phyloP scores from a whole-genome alignment of 2,797 vertebrate species.

The Remorina albescens region DNA sequence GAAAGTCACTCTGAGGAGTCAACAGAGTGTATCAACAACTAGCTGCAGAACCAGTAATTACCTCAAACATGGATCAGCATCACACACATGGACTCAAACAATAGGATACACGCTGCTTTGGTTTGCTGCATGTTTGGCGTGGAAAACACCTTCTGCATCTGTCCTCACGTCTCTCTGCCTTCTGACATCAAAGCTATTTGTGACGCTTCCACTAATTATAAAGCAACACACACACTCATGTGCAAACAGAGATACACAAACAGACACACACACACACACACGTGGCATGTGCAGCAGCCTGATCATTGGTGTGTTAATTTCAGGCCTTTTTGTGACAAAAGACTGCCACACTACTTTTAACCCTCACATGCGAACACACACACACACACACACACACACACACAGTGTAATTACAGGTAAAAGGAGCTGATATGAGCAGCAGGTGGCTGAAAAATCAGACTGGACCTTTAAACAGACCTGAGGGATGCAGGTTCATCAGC shows the following conservation, averaged over 20 bases:
- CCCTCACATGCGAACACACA: conserved; percentile 29
- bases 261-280: conserved; percentile 42
- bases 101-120: conserved; percentile 32
- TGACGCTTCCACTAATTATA: conserved; percentile 45
- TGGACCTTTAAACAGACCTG: conserved; percentile 27
- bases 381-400: conserved; percentile 22
- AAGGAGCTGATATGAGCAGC: conserved; percentile 50
- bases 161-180: conserved; percentile 21
- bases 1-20: too few relatives aligned
- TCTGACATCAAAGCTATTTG: conserved; percentile 41
- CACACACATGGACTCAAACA: conserved; percentile 27
- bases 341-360: conserved; percentile 51
- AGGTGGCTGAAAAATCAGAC: conserved; percentile 62
- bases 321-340: conserved; percentile 54
- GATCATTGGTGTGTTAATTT: conserved; percentile 58
- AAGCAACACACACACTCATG: conserved; percentile 22
- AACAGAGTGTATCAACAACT: background rate
- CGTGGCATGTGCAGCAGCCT: conserved; percentile 43
- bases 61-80: background rate
- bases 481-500: conserved; percentile 24
- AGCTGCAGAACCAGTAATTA: background rate
- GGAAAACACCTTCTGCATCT: conserved; percentile 65
- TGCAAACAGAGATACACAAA: background rate
- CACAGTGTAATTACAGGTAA: conserved; percentile 71
- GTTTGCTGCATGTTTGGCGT: conserved; percentile 35